A percentile compares a stretch with the other conserved stretches of the same genome.
Evolutionary conservation across 1,140 invertebrate species (phyloP).

Genomic region (Propsilocerus akamusi): DNA sequence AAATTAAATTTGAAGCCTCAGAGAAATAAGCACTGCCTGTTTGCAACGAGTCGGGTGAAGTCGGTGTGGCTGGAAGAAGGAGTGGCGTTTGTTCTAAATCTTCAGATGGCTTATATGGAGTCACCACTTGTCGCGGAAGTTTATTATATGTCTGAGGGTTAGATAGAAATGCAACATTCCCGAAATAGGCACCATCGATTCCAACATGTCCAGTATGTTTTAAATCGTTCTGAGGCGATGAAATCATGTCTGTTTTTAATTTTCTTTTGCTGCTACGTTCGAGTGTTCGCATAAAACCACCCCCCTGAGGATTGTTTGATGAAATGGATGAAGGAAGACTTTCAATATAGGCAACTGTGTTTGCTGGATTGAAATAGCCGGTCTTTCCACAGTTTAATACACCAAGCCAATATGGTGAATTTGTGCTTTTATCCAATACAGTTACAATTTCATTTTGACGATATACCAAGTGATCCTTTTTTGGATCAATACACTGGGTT

Average conservation of each 20-base stretch:
- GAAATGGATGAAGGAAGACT: slow-evolving; percentile 37
- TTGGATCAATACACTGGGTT: slow-evolving; percentile 20
- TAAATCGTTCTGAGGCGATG: slow-evolving; percentile 86
- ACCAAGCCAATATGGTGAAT: slow-evolving; percentile 59
- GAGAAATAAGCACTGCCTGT: slow-evolving; percentile 23
- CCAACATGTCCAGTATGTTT: slow-evolving; percentile 96
- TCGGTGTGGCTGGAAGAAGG: slow-evolving; percentile 25
- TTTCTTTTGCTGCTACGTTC: slow-evolving; percentile 34
- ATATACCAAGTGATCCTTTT: slow-evolving; percentile 56
- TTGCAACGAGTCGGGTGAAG: slow-evolving; percentile 32
- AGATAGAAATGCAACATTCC: slow-evolving; percentile 74
- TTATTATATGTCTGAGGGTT: slow-evolving; percentile 43
- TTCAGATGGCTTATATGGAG: slow-evolving; percentile 72
- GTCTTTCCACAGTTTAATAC: slow-evolving; percentile 66
- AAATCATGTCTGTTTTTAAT: slow-evolving; percentile 85
- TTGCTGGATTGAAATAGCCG: slow-evolving; percentile 76
- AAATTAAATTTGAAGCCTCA: slow-evolving; percentile 7
- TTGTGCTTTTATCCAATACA: slow-evolving; percentile 66
- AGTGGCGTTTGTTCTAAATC: slow-evolving; percentile 42
- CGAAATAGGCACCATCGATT: slow-evolving; percentile 90
- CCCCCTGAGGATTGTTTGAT: slow-evolving; percentile 10
- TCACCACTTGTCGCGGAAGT: slow-evolving; percentile 67
- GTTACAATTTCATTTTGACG: slow-evolving; percentile 80
- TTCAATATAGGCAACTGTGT: slow-evolving; percentile 75
- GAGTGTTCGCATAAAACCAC: slow-evolving; percentile 19